Evolutionary conservation across 2,888 invertebrate species (phyloP), one percentile per base, ranked within the genome.

Genomic region (Heliconius ismenius): DNA sequence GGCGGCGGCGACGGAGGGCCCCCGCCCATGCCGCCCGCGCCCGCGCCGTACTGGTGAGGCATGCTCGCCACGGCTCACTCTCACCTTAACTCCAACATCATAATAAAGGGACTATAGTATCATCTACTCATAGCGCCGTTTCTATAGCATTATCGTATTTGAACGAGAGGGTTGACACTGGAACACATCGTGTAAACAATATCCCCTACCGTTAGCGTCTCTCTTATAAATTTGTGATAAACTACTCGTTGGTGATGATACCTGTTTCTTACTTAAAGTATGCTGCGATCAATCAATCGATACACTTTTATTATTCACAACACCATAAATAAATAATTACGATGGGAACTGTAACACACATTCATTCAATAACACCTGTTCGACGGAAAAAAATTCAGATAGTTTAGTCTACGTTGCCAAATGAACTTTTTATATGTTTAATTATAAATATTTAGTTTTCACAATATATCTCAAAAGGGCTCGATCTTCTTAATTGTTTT

Each of bases 341-440:
- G 89, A 88, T 92, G 93, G 92, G 93, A 94, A 94, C 92, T 84
- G 84, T 88, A 87, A 89, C 91, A 92, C 92, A 92, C 95, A 93
- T 95, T 95, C 95, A 95, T 95, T 96, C 95, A 95, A 95, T 95
- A 96, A 96, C 96, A 96, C 96, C 96, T 96, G 96, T 96, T 96
- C 95, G 92, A 94, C 94, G 84, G 83, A 91, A 92, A 92, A 95
- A 95, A 96, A 96, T 96, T 96, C 96, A 95, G 95, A 95, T 62
- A 94, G 95, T 93, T 88, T 85, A 87, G 90, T 95, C 95, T 95
- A 95, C 94, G 81, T 84, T 83, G 76, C 79, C 81, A 81, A 76
- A 76, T 80, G 79, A 80, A 72, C 76, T 83, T 81, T 83, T 85
- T 82, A 15, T 80, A 78, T 84, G 82, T 82, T 84, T 63, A 36